phyloP scores from a whole-genome alignment of 2,888 invertebrate genomes.

The Melitaea athalia region DNA sequence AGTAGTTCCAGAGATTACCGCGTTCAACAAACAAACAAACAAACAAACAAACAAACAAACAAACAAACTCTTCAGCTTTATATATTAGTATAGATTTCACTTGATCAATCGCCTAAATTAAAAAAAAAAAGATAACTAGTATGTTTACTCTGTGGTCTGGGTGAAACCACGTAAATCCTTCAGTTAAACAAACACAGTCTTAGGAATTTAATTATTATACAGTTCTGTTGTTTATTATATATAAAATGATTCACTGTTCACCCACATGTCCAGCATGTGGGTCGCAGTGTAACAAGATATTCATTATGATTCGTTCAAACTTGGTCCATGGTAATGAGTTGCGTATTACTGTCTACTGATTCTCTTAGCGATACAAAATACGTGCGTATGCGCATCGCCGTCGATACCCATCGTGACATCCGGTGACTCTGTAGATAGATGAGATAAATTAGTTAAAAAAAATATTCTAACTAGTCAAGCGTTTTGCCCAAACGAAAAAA shows the following conservation, averaged over 20 bases:
- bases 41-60: no score
- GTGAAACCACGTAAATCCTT: no score
- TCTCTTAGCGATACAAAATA: constrained; percentile 20
- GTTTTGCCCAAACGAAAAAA: no score
- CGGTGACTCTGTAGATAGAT: constrained; percentile 12
- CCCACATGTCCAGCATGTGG: constrained; percentile 29
- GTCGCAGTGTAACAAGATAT: constrained; percentile 31
- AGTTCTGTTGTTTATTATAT: not conserved
- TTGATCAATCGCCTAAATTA: no score
- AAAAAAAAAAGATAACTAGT: no score
- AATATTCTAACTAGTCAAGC: not conserved
- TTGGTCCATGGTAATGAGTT: constrained; percentile 32
- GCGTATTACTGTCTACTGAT: constrained; percentile 22
- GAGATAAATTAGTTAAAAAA: not conserved
- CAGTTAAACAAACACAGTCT: not conserved
- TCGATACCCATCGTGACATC: constrained; percentile 29
- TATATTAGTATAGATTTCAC: no score
- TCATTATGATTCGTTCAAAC: constrained; percentile 29
- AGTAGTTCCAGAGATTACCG: no score
- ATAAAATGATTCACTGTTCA: constrained; percentile 19
- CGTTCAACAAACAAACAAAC: no score
- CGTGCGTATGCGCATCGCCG: constrained; percentile 23
- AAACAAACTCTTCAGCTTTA: no score
- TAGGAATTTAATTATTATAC: not conserved
- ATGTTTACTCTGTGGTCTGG: no score